Conservation (phyloP, 2,113 vertebrate species). For the Callipepla californica region DNA sequence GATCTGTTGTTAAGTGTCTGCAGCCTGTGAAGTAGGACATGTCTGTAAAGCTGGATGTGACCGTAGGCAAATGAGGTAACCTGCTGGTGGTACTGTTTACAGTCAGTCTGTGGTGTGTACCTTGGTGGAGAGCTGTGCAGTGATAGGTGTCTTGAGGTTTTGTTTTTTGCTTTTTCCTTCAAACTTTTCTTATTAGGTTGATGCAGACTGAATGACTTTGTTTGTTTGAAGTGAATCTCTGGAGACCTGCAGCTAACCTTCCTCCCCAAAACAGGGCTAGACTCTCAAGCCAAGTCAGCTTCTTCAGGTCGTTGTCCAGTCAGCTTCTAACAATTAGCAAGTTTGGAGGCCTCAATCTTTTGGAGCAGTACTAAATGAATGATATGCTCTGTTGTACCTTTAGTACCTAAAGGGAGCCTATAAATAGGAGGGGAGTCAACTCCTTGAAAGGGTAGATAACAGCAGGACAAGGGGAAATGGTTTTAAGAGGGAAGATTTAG, state of each 20-base stretch:
- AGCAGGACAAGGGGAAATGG: too few relatives aligned
- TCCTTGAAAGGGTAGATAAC: too few relatives aligned
- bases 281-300: not conserved
- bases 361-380: not conserved
- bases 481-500: too few relatives aligned
- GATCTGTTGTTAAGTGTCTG: not conserved
- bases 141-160: too few relatives aligned
- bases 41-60: not conserved
- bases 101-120: not conserved
- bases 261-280: not conserved
- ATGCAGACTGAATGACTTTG: too few relatives aligned
- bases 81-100: rapidly evolving
- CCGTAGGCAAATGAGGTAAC: not conserved
- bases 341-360: not conserved
- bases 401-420: too few relatives aligned
- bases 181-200: too few relatives aligned
- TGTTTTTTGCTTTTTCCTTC: too few relatives aligned
- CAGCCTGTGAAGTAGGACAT: not conserved
- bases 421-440: too few relatives aligned
- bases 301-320: not conserved
- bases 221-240: not conserved
- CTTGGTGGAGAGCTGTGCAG: not conserved
- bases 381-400: not conserved
- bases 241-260: not conserved
- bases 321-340: not conserved